Conservation (phyloP, 1,140 invertebrate species). For the Chlorops oryzae region DNA sequence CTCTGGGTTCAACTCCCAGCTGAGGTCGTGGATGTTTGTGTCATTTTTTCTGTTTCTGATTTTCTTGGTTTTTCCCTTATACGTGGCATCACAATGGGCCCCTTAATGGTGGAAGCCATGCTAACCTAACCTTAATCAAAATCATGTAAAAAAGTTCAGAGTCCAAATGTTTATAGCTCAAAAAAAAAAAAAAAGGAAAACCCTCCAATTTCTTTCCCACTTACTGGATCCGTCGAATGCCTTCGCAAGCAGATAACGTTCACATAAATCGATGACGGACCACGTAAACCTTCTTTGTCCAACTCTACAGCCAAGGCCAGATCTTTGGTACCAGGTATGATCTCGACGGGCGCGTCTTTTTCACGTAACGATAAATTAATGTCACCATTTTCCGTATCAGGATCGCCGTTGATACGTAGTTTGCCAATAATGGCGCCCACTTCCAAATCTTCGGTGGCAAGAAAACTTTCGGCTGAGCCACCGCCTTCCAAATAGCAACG, state of each 20-base stretch:
- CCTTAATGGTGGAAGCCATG: too few relatives aligned
- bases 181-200: too few relatives aligned
- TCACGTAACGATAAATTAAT: conserved; percentile 75
- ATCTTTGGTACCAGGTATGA: conserved; percentile 72
- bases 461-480: conserved; percentile 82
- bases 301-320: conserved; percentile 68
- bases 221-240: conserved; percentile 69
- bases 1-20: too few relatives aligned
- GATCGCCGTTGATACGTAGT: conserved; percentile 73
- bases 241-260: conserved; percentile 77
- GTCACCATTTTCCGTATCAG: conserved; percentile 60
- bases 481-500: conserved; percentile 84
- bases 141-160: too few relatives aligned
- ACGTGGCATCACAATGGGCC: too few relatives aligned
- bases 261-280: conserved; percentile 76
- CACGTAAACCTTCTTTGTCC: conserved; percentile 78
- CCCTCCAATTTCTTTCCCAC: too few relatives aligned
- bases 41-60: too few relatives aligned
- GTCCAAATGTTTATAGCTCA: too few relatives aligned
- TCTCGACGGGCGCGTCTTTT: conserved; percentile 67
- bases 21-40: too few relatives aligned
- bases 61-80: too few relatives aligned
- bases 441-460: conserved; percentile 76
- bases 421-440: conserved; percentile 71
- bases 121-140: too few relatives aligned